Conservation (phyloP, 2,888 invertebrate genomes). For the Epicampocera succincta region DNA sequence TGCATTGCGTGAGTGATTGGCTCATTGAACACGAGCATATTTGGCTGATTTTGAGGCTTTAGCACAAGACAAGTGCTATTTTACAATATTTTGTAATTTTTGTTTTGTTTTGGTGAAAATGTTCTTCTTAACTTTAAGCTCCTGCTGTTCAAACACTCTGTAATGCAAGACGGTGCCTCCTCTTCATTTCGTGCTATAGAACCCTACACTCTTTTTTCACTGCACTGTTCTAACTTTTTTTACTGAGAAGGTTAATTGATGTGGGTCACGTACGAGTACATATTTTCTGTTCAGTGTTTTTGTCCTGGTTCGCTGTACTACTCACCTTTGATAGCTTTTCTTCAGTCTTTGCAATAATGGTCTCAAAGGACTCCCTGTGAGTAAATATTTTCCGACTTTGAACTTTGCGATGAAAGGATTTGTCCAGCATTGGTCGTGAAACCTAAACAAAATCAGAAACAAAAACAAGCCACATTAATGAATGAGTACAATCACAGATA, state of each 20-base stretch:
- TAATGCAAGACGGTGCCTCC: no score
- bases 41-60: background rate
- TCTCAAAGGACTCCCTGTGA: slow-evolving; percentile 94
- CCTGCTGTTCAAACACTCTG: no score
- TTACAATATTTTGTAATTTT: no score
- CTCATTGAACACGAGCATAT: background rate
- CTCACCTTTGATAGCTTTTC: slow-evolving; percentile 88
- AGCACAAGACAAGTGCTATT: background rate
- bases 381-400: slow-evolving; percentile 95
- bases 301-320: slow-evolving; percentile 39
- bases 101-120: no score
- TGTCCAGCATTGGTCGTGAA: slow-evolving; percentile 91
- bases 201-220: no score
- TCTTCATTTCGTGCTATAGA: no score
- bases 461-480: background rate
- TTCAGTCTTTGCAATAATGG: slow-evolving; percentile 92
- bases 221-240: no score
- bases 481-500: no score
- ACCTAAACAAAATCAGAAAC: slow-evolving; percentile 82
- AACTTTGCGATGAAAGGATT: slow-evolving; percentile 94
- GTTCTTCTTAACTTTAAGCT: no score
- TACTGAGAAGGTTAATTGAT: no score
- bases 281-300: background rate
- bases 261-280: background rate
- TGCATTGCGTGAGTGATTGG: background rate